Conservation (phyloP, 2,797 vertebrate genomes). For the Nyctalus aviator region DNA sequence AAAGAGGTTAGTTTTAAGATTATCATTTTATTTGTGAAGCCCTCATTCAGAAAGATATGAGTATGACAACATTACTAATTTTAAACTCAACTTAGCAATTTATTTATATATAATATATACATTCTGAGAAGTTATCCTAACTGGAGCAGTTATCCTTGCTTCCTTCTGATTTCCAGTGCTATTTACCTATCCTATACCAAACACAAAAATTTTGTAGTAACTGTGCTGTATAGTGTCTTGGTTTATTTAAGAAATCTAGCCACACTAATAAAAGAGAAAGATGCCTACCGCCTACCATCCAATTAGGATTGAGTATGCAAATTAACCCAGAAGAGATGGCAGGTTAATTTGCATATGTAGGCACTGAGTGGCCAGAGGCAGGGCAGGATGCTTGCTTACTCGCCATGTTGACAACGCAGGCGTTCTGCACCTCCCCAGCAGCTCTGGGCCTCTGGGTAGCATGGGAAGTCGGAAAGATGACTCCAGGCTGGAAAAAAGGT, state of each 20-base stretch:
- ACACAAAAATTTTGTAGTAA: neutral
- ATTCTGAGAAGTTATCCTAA: slow-evolving; percentile 27
- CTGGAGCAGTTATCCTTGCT: neutral
- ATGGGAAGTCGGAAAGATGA: too few relatives aligned
- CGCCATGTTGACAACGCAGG: too few relatives aligned
- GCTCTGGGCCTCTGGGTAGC: too few relatives aligned
- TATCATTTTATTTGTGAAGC: slow-evolving; percentile 20
- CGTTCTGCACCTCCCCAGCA: too few relatives aligned
- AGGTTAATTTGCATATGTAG: too few relatives aligned
- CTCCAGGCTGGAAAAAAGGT: too few relatives aligned
- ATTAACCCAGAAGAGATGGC: too few relatives aligned
- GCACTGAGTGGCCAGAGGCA: too few relatives aligned
- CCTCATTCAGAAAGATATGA: neutral
- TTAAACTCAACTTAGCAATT: neutral
- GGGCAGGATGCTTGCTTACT: too few relatives aligned
- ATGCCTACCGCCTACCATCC: too few relatives aligned
- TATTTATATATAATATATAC: slow-evolving; percentile 25
- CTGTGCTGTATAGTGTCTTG: neutral
- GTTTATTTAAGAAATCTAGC: neutral
- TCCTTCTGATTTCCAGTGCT: slow-evolving; percentile 40
- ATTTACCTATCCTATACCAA: neutral
- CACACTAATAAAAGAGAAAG: too few relatives aligned
- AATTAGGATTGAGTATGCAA: too few relatives aligned
- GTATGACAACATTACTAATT: neutral
- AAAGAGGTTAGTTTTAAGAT: neutral